Conservation (phyloP, 2,888 invertebrate genomes). For the Euplagia quadripunctaria region DNA sequence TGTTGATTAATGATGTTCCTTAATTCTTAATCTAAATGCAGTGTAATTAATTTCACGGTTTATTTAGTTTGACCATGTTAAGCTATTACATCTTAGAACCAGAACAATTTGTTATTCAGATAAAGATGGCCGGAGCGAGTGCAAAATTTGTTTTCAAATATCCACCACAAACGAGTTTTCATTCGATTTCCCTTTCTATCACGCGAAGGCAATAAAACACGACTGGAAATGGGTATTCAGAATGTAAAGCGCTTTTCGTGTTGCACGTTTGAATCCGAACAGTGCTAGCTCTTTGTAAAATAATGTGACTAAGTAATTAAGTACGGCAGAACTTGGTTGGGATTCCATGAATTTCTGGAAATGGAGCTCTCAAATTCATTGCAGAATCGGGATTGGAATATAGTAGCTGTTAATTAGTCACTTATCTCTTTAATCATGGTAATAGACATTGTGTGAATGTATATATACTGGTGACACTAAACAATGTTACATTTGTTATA, state of each 20-base stretch:
- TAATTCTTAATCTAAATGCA: not conserved
- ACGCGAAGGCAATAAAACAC: constrained; percentile 52
- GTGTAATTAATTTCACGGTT: not conserved
- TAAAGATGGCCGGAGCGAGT: constrained; percentile 21
- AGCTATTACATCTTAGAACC: not conserved
- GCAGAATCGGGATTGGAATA: constrained; percentile 20
- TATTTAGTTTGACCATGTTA: not conserved
- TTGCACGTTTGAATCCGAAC: constrained; percentile 34
- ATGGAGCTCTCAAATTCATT: constrained; percentile 33
- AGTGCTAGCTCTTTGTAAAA: constrained; percentile 37
- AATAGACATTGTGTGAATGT: not conserved
- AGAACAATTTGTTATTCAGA: constrained; percentile 26
- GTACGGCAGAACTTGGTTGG: constrained; percentile 38
- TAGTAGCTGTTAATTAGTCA: constrained; percentile 16
- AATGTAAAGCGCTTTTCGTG: constrained; percentile 47
- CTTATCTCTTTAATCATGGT: constrained; percentile 4
- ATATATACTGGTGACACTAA: constrained; percentile 3
- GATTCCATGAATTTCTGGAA: constrained; percentile 32
- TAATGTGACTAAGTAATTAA: constrained; percentile 52
- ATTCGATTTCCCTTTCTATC: constrained; percentile 48
- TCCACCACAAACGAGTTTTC: constrained; percentile 28
- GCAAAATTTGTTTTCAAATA: constrained; percentile 40
- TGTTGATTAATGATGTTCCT: constrained; percentile 3
- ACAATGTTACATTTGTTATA: not conserved
- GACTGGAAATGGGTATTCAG: constrained; percentile 45